phyloP scores from a whole-genome alignment of 2,888 invertebrate species.

The Hyposoter didymator region DNA sequence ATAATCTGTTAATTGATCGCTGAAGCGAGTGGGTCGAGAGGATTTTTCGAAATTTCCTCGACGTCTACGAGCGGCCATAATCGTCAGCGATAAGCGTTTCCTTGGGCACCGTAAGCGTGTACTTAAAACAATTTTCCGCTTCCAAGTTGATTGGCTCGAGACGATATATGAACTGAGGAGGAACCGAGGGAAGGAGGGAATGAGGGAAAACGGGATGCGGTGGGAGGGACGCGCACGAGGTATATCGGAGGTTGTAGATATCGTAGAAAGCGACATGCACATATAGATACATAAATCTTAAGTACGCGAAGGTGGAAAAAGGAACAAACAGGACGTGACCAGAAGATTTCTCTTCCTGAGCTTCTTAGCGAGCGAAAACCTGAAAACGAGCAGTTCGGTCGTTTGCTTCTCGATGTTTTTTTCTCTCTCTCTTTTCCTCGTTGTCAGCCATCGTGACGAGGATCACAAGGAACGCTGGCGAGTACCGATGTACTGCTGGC shows the following conservation, averaged over 20 bases:
- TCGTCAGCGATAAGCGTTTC: constrained; percentile 36
- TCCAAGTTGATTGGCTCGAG: background rate
- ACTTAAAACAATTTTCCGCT: constrained; percentile 31
- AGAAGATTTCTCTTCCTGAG: constrained; percentile 74
- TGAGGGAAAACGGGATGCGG: background rate
- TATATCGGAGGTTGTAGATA: constrained; percentile 21
- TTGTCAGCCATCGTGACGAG: constrained; percentile 15
- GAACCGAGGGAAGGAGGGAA: background rate
- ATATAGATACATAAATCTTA: constrained; percentile 3
- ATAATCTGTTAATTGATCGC: constrained; percentile 64
- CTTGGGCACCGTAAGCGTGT: constrained; percentile 13
- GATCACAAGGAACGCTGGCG: constrained; percentile 26
- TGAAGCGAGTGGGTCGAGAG: constrained; percentile 9
- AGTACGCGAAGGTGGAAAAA: constrained; percentile 26
- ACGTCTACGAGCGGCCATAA: constrained; percentile 42
- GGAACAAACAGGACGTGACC: constrained; percentile 69
- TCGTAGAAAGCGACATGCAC: background rate
- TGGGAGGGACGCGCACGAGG: constrained; percentile 10
- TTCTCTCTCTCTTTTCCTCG: background rate
- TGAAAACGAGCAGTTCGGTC: constrained; percentile 43
- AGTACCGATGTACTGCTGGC: constrained; percentile 27
- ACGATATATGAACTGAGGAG: background rate
- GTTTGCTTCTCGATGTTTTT: background rate
- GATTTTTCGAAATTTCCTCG: constrained; percentile 40
- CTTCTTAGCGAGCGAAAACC: constrained; percentile 71